phyloP scores from a whole-genome alignment of 1,140 invertebrate species.

The Zaprionus davidi region DNA sequence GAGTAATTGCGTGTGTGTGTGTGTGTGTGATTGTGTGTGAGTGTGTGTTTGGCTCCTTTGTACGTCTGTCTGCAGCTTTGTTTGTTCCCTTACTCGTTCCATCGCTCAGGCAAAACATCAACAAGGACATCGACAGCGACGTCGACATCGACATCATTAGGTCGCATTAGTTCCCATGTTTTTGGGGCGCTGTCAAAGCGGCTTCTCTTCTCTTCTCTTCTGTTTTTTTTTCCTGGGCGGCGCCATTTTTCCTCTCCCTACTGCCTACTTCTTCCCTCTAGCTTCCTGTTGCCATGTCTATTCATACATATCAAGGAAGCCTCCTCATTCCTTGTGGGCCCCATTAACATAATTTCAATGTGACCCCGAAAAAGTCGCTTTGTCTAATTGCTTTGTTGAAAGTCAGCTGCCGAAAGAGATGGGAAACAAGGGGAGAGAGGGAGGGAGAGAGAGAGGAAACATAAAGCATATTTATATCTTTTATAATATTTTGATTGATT shows the following conservation, averaged over 20 bases:
- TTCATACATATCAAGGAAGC: background rate
- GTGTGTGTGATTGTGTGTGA: slow-evolving; percentile 9
- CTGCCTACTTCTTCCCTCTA: background rate
- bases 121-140: slow-evolving; percentile 17
- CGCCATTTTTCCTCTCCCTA: slow-evolving; percentile 19
- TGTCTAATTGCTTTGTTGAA: slow-evolving; percentile 44
- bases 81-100: slow-evolving; percentile 15
- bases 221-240: background rate
- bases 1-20: slow-evolving; percentile 40
- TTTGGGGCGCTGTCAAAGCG: slow-evolving; percentile 45
- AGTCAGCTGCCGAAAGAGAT: background rate
- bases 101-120: slow-evolving; percentile 27
- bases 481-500: slow-evolving; percentile 35
- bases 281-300: background rate
- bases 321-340: background rate
- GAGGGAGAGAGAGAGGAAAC: background rate
- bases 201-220: slow-evolving; percentile 6
- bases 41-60: slow-evolving; percentile 20
- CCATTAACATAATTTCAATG: slow-evolving; percentile 43
- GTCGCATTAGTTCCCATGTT: slow-evolving; percentile 65
- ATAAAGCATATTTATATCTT: background rate
- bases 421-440: background rate
- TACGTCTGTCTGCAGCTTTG: slow-evolving; percentile 28
- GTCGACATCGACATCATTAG: slow-evolving; percentile 43
- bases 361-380: slow-evolving; percentile 24